Conservation (phyloP, 1,140 invertebrate genomes). For the Ceratina australensis region DNA sequence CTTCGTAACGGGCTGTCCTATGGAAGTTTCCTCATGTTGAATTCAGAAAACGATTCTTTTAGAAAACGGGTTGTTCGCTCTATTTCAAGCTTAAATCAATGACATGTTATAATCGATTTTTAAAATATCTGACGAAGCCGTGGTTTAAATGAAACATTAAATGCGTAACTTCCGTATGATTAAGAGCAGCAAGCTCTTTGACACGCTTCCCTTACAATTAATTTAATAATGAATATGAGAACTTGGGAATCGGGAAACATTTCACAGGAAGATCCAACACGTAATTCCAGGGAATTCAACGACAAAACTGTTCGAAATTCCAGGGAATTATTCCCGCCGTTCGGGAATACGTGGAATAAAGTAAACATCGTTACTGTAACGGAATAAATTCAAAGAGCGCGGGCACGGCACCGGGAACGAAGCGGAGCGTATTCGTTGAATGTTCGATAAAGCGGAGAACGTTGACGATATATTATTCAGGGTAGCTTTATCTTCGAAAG, state of each 20-base stretch:
- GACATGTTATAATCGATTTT: not conserved
- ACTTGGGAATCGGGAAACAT: not conserved
- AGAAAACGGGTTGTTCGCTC: constrained; percentile 5
- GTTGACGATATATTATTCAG: constrained; percentile 29
- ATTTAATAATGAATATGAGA: too few relatives aligned
- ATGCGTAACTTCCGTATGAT: not conserved
- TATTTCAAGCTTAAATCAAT: constrained; percentile 14
- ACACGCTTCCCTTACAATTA: too few relatives aligned
- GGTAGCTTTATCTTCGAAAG: constrained; percentile 17
- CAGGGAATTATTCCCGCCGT: not conserved
- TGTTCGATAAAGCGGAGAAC: constrained; percentile 22
- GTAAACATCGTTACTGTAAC: constrained; percentile 3
- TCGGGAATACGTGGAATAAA: too few relatives aligned
- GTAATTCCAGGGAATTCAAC: not conserved
- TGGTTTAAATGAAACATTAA: constrained; percentile 2
- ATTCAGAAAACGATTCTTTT: constrained; percentile 40
- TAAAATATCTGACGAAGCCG: not conserved
- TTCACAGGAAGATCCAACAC: not conserved
- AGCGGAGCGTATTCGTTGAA: constrained; percentile 23
- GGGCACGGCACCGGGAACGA: not conserved
- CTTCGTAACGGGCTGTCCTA: constrained; percentile 7
- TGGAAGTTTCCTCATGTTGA: constrained; percentile 48
- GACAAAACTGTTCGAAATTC: not conserved
- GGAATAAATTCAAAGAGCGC: not conserved
- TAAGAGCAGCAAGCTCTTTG: not conserved